These are phyloP conservation scores for Drymodes brunneopygia DNA, from an alignment of 2,113 vertebrate species.

Conservation along the genomic window DNA sequence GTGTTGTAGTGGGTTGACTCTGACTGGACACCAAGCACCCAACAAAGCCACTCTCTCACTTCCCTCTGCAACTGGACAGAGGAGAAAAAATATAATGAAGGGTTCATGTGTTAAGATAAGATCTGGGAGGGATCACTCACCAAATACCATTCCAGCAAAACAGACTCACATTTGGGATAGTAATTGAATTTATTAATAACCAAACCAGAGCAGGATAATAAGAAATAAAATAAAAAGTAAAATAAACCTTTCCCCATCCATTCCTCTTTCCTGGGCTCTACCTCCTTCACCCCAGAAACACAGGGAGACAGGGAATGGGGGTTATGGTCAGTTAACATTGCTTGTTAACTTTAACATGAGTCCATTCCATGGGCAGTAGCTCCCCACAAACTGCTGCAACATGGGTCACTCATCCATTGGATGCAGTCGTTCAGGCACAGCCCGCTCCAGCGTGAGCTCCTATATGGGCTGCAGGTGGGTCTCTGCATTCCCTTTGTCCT, in stretches of 20 bases:
- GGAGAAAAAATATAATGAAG: not conserved
- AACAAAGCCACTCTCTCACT: not conserved
- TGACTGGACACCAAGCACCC: not conserved
- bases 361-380: not conserved
- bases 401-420: not conserved
- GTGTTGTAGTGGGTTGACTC: not conserved
- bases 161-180: not conserved
- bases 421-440: not conserved
- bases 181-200: not conserved
- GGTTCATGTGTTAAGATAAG: not conserved
- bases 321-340: not conserved
- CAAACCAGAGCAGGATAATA: not conserved
- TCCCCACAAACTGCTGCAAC: not conserved
- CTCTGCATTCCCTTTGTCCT: not conserved
- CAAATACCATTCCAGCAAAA: not conserved
- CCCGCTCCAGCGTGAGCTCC: rapidly evolving
- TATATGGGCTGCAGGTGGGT: not conserved
- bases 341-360: not conserved
- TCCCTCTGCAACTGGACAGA: not conserved
- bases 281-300: not conserved
- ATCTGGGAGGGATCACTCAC: not conserved
- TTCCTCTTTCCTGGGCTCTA: not conserved
- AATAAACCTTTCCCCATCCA: not conserved
- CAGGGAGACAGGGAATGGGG: not conserved
- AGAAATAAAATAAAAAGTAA: not conserved